phyloP scores from a whole-genome alignment of 2,797 vertebrate genomes.

The Crenuchus spilurus region DNA sequence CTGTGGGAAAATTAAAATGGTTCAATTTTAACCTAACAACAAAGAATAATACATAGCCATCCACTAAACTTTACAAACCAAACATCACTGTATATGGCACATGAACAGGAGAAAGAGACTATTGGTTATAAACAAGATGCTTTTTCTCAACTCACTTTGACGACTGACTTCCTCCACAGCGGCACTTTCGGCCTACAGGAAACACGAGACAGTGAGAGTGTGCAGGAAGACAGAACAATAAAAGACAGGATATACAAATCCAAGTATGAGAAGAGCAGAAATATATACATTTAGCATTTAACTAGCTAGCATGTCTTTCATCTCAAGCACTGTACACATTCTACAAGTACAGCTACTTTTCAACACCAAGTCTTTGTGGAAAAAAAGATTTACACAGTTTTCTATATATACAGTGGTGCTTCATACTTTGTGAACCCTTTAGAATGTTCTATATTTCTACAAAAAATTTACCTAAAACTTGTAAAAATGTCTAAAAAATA shows the following conservation, averaged over 20 bases:
- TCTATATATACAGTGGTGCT: no score
- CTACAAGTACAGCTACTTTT: no score
- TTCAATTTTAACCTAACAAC: background rate
- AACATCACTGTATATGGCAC: background rate
- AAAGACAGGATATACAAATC: background rate
- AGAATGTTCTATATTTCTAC: no score
- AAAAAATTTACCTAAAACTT: no score
- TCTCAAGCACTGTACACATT: no score
- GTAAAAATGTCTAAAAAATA: no score
- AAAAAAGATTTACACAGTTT: no score
- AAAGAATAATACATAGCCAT: background rate
- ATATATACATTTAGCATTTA: background rate
- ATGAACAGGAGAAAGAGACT: background rate
- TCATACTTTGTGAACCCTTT: no score
- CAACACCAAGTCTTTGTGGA: no score
- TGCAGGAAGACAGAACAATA: background rate
- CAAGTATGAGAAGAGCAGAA: background rate
- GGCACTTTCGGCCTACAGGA: slow-evolving; percentile 81
- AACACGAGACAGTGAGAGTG: slow-evolving; percentile 13
- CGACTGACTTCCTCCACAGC: slow-evolving; percentile 82
- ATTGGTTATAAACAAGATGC: background rate
- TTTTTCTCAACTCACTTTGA: slow-evolving; percentile 72
- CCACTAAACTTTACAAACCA: background rate
- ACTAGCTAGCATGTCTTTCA: no score
- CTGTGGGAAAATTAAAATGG: slow-evolving; percentile 53